phyloP scores from a whole-genome alignment of 1,140 invertebrate genomes.

The Eumeta japonica region DNA sequence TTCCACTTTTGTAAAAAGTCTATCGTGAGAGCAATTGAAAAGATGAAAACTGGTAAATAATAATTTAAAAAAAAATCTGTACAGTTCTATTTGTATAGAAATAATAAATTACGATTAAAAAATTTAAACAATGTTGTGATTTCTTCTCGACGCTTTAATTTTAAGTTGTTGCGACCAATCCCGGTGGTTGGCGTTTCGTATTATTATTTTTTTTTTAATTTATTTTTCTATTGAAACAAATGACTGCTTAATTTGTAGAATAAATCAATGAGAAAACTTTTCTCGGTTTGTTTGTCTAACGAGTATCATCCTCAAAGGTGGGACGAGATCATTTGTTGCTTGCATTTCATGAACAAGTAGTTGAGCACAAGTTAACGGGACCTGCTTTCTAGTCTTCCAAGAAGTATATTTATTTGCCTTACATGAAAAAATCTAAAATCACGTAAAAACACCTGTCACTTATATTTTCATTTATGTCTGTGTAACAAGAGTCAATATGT shows the following conservation, averaged over 20 bases:
- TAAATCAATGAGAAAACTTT: slow-evolving; percentile 51
- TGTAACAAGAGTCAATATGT: too few species aligned
- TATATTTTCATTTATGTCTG: too few species aligned
- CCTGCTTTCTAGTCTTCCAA: too few species aligned
- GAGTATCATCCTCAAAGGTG: slow-evolving; percentile 2
- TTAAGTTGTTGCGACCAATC: too few species aligned
- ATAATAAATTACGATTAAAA: slow-evolving; percentile 59
- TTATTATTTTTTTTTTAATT: slow-evolving; percentile 43
- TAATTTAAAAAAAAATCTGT: slow-evolving; percentile 59
- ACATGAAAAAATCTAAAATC: too few species aligned
- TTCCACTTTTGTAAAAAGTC: slow-evolving; percentile 61
- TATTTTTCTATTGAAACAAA: slow-evolving; percentile 44
- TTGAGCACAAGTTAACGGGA: too few species aligned
- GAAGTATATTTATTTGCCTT: too few species aligned
- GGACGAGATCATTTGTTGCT: background rate
- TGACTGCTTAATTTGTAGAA: slow-evolving; percentile 55
- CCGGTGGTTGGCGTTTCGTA: too few species aligned
- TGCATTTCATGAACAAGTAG: too few species aligned
- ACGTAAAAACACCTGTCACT: background rate
- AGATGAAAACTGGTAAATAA: slow-evolving; percentile 54
- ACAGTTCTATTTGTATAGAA: slow-evolving; percentile 61
- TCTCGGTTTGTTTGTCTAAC: slow-evolving; percentile 43
- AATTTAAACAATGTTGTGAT: slow-evolving; percentile 54
- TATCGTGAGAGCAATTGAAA: slow-evolving; percentile 51
- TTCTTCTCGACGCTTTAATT: slow-evolving; percentile 43